Evolutionary conservation across 2,113 vertebrate species (phyloP).

Genomic region (Tragelaphus scriptus): DNA sequence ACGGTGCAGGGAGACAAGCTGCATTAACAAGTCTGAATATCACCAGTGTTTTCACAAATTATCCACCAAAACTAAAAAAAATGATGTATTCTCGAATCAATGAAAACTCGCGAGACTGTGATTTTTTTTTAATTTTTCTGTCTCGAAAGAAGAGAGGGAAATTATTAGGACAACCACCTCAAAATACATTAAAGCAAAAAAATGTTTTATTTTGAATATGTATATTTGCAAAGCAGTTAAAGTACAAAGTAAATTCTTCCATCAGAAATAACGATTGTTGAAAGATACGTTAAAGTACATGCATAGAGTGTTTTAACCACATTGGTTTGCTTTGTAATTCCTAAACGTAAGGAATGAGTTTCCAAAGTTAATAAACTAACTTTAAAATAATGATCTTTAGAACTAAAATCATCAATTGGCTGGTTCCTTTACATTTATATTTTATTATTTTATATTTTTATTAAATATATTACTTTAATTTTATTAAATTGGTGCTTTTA

Average conservation of each 20-base stretch:
- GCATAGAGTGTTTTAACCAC: neutral
- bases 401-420: neutral
- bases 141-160: neutral
- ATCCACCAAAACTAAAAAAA: neutral
- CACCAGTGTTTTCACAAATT: neutral
- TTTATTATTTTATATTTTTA: neutral
- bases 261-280: neutral
- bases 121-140: neutral
- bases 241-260: neutral
- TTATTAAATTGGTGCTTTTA: conserved; percentile 28
- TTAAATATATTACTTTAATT: neutral
- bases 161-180: neutral
- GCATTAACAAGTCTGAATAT: neutral
- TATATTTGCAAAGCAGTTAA: neutral
- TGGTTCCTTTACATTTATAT: neutral
- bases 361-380: neutral
- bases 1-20: neutral
- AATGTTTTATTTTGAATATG: neutral
- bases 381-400: neutral
- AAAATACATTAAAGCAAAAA: neutral
- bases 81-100: neutral
- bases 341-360: neutral
- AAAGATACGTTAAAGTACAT: neutral
- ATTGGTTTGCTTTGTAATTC: neutral
- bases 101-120: neutral